Base-by-base conservation (phyloP, 35 echinoderm and acorn worm genomes). In the Patiria miniata region DNA sequence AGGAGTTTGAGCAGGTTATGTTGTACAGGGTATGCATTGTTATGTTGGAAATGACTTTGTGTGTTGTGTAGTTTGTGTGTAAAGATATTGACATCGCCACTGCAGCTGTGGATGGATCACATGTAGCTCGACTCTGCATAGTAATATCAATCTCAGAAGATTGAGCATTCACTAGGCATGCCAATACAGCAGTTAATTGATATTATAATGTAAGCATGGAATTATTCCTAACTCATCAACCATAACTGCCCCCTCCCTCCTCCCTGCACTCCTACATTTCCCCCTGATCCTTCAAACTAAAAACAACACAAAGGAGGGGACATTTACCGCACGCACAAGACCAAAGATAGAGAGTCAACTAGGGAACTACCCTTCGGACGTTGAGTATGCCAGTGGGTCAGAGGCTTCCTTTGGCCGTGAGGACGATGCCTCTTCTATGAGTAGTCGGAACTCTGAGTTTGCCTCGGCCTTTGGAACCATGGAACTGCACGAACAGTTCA, bases 401-500 rank as follows among this genome's bases (percentile, higher is more conserved):
- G 91, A 97, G 47, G 52, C 73, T 44, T 52, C 61, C 33, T 9
- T 34, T 7, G 34, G 26, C 9, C 21, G 6, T 5, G 87, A 86
- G 16, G 91, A 93, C 8, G 84, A 88, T 78, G 37, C 79, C 37
- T 34, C 80, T 53, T 93, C 91, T 15, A 81, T 93, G 34, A 87
- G 80, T 39, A 88, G 91, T 52, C 65, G 59, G 29, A 79, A 78
- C 37, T 86, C 87, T 39, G 78, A 89, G 8, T 78, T 90, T 21
- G 83, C 86, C 39, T 91, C 93, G 2, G 91, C 91, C 15, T 42
- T 97, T 40, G 95, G 93, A 42, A 97, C 95, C 1, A 79, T 81
- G 68, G 95, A 97, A 51, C 85, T 97, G 39, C 91, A 97, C 61
- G 88, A 90, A 58, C 95, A 97, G 81, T 97, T 87, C 81, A 97